Conservation (phyloP, 2,888 invertebrate species). For the Gymnoscelis rufifasciata region DNA sequence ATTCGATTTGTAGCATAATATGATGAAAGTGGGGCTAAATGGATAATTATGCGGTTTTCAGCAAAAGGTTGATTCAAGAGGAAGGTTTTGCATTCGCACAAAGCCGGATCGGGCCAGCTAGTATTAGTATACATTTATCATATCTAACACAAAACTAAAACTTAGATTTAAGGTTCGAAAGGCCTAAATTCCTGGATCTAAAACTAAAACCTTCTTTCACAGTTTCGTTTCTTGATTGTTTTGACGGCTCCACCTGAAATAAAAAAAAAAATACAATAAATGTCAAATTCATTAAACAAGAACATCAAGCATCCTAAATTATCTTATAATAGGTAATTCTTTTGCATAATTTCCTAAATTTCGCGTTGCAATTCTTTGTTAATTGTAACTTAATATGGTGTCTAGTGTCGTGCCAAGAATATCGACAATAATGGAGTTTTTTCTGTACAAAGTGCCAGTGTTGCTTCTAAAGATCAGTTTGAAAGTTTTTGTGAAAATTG, state of each 20-base stretch:
- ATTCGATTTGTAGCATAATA: too few relatives aligned
- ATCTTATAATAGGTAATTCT: too few relatives aligned
- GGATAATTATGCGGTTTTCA: too few relatives aligned
- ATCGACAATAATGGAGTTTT: slow-evolving; percentile 8
- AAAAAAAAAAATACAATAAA: slow-evolving; percentile 1
- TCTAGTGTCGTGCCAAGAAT: slow-evolving; percentile 6
- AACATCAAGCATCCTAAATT: too few relatives aligned
- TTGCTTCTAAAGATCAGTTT: slow-evolving; percentile 11
- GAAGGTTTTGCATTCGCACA: too few relatives aligned
- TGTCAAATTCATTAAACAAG: not conserved
- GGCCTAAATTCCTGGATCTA: slow-evolving; percentile 52
- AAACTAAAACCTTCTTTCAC: slow-evolving; percentile 54
- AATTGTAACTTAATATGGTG: slow-evolving; percentile 3
- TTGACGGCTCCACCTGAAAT: slow-evolving; percentile 66
- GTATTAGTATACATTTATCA: too few relatives aligned
- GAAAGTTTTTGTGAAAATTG: slow-evolving; percentile 8
- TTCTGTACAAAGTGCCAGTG: slow-evolving; percentile 6
- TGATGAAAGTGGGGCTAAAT: too few relatives aligned
- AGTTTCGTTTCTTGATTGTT: slow-evolving; percentile 45
- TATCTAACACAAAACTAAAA: too few relatives aligned
- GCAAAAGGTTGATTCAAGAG: too few relatives aligned
- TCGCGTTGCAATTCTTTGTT: too few relatives aligned
- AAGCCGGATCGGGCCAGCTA: too few relatives aligned
- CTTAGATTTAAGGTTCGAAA: slow-evolving; percentile 56
- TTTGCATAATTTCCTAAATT: too few relatives aligned